Evolutionary conservation across 37 sponge, comb jelly and placozoan species (phyloP), one percentile per base, ranked within the genome.

Genomic region (Agelas oroides): DNA sequence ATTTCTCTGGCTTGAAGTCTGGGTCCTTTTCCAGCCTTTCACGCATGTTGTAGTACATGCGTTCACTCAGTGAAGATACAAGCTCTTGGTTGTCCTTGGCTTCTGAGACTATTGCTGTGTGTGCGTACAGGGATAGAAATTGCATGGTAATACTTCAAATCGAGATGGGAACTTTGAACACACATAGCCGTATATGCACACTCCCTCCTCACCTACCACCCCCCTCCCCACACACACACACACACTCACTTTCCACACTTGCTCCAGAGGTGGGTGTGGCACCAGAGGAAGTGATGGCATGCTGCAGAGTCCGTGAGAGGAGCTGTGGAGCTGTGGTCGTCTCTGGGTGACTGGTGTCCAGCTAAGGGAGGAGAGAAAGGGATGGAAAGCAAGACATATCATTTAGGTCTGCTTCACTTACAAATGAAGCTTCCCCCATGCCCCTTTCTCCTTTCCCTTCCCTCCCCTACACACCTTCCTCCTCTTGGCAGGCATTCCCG

Each of bases 401-500:
- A 46, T 12, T 8, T 46, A 8, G 46, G 3, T 46, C 46, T 8
- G 3, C 46, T 46, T 8, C 46, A 3, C 8, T 3, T 8, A 3
- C 46, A 46, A 46, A 3, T 46, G 46, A 8, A 12, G 3, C 46
- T 8, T 46, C 46, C 8, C 46, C 46, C 46, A n/a, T 46, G 46
- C 46, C 46, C 46, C 46, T 46, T 3, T 3, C 46, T 46, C 46
- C 46, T 46, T 8, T 46, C 46, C 46, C 46, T 46, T 3, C 46
- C 46, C 46, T 8, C 46, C 46, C 11, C 63, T 61, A n/a, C 78
- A 17, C 30, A 89, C 90, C 85, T 89, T 89, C 67, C 90, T 78
- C 28, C 64, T 89, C 74, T 89, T 89, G 78, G 85, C 31, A 12
- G 91, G 91, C 88, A 91, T 86, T 14, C 65, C 77, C 6, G 87